Evolutionary conservation across 2,797 vertebrate genomes (phyloP).

Genomic region (Myripristis murdjan): DNA sequence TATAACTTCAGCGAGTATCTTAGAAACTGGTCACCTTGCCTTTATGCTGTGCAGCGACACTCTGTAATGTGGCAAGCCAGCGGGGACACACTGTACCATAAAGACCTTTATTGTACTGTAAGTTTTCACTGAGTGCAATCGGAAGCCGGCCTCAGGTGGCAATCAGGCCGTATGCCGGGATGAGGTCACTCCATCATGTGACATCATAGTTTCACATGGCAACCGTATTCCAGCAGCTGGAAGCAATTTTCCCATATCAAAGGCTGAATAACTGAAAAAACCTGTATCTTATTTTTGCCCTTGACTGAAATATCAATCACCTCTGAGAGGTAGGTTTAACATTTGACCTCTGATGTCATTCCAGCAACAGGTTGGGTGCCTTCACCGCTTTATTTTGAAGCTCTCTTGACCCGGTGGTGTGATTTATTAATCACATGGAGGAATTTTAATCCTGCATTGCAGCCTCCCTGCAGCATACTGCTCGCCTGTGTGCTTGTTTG

Average conservation of each 20-base stretch:
- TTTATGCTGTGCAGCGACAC: background rate
- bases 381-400: constrained; percentile 59
- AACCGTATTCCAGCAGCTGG: constrained; percentile 64
- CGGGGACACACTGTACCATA: constrained; percentile 1
- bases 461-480: constrained; percentile 31
- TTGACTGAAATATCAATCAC: constrained; percentile 75
- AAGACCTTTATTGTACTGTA: constrained; percentile 25
- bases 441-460: constrained; percentile 69
- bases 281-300: constrained; percentile 71
- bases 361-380: constrained; percentile 55
- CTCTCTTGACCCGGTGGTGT: constrained; percentile 54
- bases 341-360: constrained; percentile 79
- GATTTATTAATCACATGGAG: constrained; percentile 76
- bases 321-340: constrained; percentile 71
- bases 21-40: no score
- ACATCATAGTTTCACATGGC: constrained; percentile 74
- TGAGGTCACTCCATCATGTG: constrained; percentile 75
- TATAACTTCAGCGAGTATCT: background rate
- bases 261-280: constrained; percentile 68
- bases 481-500: constrained; percentile 50
- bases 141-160: constrained; percentile 67
- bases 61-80: constrained; percentile 4
- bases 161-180: constrained; percentile 54
- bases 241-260: constrained; percentile 81
- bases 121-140: constrained; percentile 37